Percentiles rank a stretch among this genome's conserved stretches.
These are phyloP conservation scores for Zaprionus lachaisei DNA, from an alignment of 1,140 invertebrate species.

Conservation along the genomic window DNA sequence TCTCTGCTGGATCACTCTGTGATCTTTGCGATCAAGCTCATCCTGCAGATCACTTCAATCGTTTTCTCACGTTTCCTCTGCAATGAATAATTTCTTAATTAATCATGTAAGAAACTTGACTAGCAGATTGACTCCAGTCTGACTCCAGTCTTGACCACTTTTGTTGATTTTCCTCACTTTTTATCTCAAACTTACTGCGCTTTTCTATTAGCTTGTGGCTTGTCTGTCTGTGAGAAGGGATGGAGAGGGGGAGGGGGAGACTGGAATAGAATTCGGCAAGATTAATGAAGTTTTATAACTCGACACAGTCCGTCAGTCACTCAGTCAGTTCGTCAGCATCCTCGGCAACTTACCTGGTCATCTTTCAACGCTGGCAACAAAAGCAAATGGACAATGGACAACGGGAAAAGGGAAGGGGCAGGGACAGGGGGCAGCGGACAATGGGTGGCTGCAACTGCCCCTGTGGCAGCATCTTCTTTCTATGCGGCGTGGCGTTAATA, in stretches of 20 bases:
- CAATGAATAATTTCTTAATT: conserved; percentile 79
- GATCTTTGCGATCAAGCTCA: not conserved
- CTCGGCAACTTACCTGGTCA: conserved; percentile 73
- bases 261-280: conserved; percentile 63
- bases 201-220: conserved; percentile 41
- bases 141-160: conserved; percentile 39
- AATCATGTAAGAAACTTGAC: conserved; percentile 64
- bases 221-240: not conserved
- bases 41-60: conserved; percentile 1
- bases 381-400: conserved; percentile 52
- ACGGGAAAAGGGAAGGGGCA: conserved; percentile 8
- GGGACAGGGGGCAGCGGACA: conserved; percentile 65
- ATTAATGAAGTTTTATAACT: conserved; percentile 75
- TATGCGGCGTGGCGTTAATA: conserved; percentile 65
- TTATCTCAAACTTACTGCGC: conserved; percentile 60
- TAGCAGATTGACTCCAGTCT: conserved; percentile 7
- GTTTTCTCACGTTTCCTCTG: conserved; percentile 64
- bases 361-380: conserved; percentile 50
- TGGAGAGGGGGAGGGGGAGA: not conserved
- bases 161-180: conserved; percentile 47
- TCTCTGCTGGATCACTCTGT: not conserved
- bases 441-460: conserved; percentile 56
- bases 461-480: not conserved
- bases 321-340: conserved; percentile 58
- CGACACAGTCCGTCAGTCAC: conserved; percentile 48